Conservation (phyloP, 1,140 invertebrate genomes). For the Temnothorax longispinosus region DNA sequence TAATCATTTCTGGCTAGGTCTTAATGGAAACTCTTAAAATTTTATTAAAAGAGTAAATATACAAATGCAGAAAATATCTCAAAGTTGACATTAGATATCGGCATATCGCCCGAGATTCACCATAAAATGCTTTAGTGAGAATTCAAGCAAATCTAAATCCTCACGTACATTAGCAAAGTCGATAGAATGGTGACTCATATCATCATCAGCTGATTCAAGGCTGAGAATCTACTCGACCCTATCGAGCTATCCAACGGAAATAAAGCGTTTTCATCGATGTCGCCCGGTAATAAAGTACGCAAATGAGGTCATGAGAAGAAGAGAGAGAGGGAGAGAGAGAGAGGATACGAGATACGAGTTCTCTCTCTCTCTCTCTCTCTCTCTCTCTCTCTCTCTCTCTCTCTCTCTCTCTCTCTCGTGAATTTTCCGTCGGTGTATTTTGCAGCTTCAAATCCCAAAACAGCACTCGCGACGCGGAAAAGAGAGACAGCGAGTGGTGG, state of each 20-base stretch:
- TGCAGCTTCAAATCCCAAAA: conserved; percentile 27
- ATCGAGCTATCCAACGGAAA: conserved; percentile 33
- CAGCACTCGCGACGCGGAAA: conserved; percentile 1
- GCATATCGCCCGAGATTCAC: neutral
- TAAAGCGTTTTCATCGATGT: conserved; percentile 42
- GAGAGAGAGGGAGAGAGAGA: neutral
- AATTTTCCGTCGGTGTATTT: conserved; percentile 25
- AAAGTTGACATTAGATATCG: neutral
- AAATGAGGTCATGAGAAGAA: conserved; percentile 35
- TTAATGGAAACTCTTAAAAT: neutral
- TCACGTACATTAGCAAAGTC: conserved; percentile 10
- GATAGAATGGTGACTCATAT: conserved; percentile 11
- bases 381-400: no score
- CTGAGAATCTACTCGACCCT: conserved; percentile 42
- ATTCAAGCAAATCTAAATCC: neutral
- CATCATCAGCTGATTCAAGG: conserved; percentile 32
- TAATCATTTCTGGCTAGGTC: no score
- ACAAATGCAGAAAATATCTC: neutral
- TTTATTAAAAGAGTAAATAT: neutral
- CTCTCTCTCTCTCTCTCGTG: neutral
- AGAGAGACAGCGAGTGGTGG: conserved; percentile 14
- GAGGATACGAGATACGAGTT: neutral
- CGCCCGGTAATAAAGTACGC: conserved; percentile 8
- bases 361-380: neutral
- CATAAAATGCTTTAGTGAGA: neutral